Conservation (phyloP, 1,140 invertebrate species). For the Philopotamus ludificatus region DNA sequence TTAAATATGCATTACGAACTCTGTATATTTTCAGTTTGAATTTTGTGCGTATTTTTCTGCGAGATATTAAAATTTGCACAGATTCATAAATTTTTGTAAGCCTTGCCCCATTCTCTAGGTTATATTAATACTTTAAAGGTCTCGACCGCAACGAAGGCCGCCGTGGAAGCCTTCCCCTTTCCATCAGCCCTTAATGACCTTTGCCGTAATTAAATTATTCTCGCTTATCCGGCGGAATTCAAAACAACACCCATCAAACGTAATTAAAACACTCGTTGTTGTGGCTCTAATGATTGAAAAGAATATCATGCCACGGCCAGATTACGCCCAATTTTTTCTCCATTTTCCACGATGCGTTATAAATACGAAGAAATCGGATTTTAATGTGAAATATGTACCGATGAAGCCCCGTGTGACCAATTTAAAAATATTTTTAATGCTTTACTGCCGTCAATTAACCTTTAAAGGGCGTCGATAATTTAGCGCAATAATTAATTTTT, state of each 20-base stretch:
- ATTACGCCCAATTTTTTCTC: background rate
- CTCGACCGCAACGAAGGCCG: slow-evolving; percentile 3
- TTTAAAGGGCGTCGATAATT: no score
- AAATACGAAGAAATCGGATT: no score
- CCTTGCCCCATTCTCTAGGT: no score
- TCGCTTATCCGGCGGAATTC: slow-evolving; percentile 27
- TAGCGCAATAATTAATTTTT: no score
- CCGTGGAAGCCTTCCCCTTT: slow-evolving; percentile 4
- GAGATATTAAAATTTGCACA: no score
- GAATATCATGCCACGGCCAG: slow-evolving; percentile 7
- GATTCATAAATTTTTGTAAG: no score
- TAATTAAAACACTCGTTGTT: slow-evolving; percentile 33
- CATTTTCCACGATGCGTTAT: no score
- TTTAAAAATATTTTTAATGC: background rate
- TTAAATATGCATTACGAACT: no score
- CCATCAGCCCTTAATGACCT: slow-evolving; percentile 22
- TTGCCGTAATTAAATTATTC: slow-evolving; percentile 32
- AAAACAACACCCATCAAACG: slow-evolving; percentile 25
- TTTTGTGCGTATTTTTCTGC: no score
- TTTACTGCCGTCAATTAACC: background rate
- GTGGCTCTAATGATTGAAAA: slow-evolving; percentile 25
- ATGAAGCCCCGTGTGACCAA: background rate
- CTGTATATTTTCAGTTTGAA: no score
- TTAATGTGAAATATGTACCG: no score
- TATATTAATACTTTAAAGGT: slow-evolving; percentile 1